Conservation (phyloP, 1,140 invertebrate genomes). For the Cherax destructor region DNA sequence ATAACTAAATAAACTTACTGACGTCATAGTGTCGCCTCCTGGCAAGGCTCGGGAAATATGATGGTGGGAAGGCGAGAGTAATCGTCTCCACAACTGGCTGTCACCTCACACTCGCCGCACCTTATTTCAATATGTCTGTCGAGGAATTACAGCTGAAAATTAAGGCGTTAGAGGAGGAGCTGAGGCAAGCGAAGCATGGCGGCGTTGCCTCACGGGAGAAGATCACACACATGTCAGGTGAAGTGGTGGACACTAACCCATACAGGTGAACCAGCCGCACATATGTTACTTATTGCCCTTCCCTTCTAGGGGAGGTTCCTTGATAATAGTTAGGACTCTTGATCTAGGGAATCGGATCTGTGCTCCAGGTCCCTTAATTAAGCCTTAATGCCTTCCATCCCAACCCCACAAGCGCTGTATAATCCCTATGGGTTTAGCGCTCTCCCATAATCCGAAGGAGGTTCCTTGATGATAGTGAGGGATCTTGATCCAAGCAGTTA, state of each 20-base stretch:
- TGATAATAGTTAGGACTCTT: no score
- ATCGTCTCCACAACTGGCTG: not conserved
- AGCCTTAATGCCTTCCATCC: no score
- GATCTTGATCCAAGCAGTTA: not conserved
- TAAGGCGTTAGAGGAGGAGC: constrained; percentile 79
- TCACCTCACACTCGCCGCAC: not conserved
- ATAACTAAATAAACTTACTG: not conserved
- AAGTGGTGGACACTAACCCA: constrained; percentile 99
- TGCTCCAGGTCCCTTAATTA: no score
- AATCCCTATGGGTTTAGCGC: no score
- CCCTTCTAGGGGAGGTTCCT: no score
- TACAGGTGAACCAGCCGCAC: constrained; percentile 86
- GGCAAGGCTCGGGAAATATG: not conserved
- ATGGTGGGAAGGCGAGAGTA: not conserved
- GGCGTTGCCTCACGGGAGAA: constrained; percentile 76
- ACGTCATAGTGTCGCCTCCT: not conserved
- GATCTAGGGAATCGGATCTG: no score
- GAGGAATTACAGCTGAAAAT: constrained; percentile 77
- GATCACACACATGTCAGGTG: constrained; percentile 87
- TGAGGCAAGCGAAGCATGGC: constrained; percentile 76
- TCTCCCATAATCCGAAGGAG: no score
- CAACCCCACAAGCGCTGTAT: no score
- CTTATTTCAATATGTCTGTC: constrained; percentile 30
- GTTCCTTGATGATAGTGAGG: not conserved
- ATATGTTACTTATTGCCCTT: not conserved